Conservation (phyloP, 2,797 vertebrate genomes). For the Lepilemur septentrionalis region DNA sequence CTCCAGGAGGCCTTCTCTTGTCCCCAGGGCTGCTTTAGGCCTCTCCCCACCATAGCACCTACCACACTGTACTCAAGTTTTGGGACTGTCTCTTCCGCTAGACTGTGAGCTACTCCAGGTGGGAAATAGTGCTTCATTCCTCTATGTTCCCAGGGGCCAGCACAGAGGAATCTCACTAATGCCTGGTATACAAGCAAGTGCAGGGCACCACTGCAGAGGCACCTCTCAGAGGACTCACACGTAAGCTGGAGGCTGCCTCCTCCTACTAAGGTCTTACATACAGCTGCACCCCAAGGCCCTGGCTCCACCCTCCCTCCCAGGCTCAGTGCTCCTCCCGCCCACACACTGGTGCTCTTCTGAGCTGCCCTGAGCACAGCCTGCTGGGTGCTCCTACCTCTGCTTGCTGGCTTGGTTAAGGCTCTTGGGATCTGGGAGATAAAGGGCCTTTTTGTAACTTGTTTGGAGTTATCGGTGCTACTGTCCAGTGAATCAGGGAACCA, state of each 20-base stretch:
- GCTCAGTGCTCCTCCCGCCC: not conserved
- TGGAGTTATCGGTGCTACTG: not conserved
- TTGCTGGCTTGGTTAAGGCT: not conserved
- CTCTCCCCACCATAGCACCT: not conserved
- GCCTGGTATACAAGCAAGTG: not conserved
- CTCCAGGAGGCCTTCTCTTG: not conserved
- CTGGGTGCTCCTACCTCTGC: not conserved
- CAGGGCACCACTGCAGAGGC: not conserved
- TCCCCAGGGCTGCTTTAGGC: not conserved
- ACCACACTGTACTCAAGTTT: not conserved
- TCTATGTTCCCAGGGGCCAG: not conserved
- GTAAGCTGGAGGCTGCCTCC: not conserved
- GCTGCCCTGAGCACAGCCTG: not conserved
- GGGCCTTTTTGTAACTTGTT: not conserved
- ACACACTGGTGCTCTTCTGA: not conserved
- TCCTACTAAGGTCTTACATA: not conserved
- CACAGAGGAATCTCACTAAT: accelerated
- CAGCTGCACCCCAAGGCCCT: not conserved
- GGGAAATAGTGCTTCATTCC: not conserved
- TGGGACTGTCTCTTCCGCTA: not conserved
- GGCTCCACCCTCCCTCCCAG: not conserved
- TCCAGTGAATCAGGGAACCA: not conserved
- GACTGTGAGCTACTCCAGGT: not conserved
- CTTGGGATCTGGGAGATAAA: not conserved
- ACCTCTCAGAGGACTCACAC: not conserved